phyloP scores from a whole-genome alignment of 2,888 invertebrate genomes.

The Phengaris arion region DNA sequence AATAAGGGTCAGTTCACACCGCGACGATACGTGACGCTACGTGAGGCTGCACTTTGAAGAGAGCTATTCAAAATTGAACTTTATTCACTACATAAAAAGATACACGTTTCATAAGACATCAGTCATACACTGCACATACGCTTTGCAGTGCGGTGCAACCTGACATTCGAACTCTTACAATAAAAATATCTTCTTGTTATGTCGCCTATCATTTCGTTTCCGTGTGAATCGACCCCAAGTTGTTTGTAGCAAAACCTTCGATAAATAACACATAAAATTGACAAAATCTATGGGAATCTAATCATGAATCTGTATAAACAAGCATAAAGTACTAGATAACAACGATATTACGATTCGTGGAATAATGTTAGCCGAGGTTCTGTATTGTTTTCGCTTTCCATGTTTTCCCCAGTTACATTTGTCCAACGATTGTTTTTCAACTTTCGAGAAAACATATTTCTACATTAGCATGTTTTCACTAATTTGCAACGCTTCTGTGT shows the following conservation, averaged over 20 bases:
- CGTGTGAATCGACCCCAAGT: neutral
- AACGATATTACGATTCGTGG: constrained; percentile 7
- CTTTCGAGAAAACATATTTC: constrained; percentile 43
- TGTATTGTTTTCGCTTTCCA: constrained; percentile 1
- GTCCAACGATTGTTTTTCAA: constrained; percentile 41
- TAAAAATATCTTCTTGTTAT: no score
- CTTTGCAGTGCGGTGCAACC: no score
- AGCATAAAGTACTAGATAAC: constrained; percentile 5
- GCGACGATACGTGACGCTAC: no score
- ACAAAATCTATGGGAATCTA: neutral
- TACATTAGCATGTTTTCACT: constrained; percentile 61
- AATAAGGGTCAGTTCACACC: no score
- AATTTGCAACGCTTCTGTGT: constrained; percentile 58
- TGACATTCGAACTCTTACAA: no score
- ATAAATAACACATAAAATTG: neutral
- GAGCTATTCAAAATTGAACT: no score
- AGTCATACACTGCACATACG: no score
- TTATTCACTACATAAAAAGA: no score
- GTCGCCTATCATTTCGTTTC: no score
- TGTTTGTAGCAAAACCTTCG: neutral
- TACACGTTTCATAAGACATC: no score
- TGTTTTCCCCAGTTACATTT: neutral
- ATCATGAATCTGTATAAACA: neutral
- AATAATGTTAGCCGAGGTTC: neutral
- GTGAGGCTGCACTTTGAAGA: no score